Base-by-base conservation (phyloP, 2,113 vertebrate species). In the Beaufortia kweichowensis region DNA sequence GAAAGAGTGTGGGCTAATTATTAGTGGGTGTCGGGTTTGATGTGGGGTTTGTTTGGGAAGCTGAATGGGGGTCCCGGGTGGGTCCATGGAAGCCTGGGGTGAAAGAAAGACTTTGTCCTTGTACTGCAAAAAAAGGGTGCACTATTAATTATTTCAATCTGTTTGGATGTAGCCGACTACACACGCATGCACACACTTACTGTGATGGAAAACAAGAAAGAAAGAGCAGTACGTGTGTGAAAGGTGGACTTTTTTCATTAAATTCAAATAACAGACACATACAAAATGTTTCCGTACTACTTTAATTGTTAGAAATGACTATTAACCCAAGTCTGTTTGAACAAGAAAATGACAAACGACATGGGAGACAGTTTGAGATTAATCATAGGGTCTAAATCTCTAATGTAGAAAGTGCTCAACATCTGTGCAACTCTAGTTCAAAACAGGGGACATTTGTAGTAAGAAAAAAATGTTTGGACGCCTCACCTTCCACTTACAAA, bases 21-120 rank as follows among this genome's bases (percentile, higher is more conserved):
- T 60, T 43, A 66, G 29, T 65, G 63, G 53, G 29, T 71, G 29
- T 48, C 24, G 59, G 75, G 57, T 81, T 81, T 81, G 76, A 81
- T 81, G 69, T 81, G n/a, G 48, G 76, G 57, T 78, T 75, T 79
- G 72, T 79, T 79, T 76, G 73, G 50, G 29, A 28, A 26, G 67
- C 68, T 91, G 88, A 90, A 91, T 89, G 68, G 75, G 62, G 61
- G 57, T n/a, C n/a, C n/a, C n/a, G n/a, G n/a, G n/a, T n/a, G n/a
- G n/a, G n/a, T n/a, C n/a, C n/a, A n/a, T n/a, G n/a, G n/a, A n/a
- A n/a, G n/a, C 75, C 80, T 70, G 50, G 61, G 67, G 39, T 74
- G 24, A 39, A 35, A 43, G 57, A 76, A 66, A 77, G 65, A 80
- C 78, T 53, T 65, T 59, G 72, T 83, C 87, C 85, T 56, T 83